These are phyloP conservation scores for Corythornis cristatus DNA, from an alignment of 2,113 vertebrate species.

Conservation along the genomic window DNA sequence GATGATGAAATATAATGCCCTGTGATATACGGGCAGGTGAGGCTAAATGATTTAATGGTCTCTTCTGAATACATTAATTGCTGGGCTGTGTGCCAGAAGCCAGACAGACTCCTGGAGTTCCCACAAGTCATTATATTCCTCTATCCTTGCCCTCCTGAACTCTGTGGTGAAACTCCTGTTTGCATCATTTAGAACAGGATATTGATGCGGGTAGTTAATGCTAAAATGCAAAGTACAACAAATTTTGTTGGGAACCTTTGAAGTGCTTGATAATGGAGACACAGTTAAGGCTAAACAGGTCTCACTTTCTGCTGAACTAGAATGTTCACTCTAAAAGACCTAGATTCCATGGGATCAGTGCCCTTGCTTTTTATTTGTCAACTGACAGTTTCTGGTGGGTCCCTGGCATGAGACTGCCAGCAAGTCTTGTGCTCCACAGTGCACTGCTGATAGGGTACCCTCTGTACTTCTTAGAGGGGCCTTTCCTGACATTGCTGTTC, in stretches of 20 bases:
- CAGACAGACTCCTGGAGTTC: slow-evolving; percentile 27
- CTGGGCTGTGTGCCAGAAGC: slow-evolving; percentile 45
- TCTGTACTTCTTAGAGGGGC: background rate
- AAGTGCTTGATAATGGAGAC: background rate
- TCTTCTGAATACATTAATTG: background rate
- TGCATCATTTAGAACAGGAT: slow-evolving; percentile 1
- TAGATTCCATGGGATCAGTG: too few species aligned
- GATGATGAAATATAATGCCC: slow-evolving; percentile 3
- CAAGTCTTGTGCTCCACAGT: too few species aligned
- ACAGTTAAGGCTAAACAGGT: background rate
- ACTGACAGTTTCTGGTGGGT: too few species aligned
- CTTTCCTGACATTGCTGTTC: background rate
- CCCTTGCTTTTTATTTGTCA: too few species aligned
- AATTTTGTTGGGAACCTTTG: background rate
- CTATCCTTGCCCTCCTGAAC: background rate
- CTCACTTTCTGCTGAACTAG: too few species aligned
- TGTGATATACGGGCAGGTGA: slow-evolving; percentile 11
- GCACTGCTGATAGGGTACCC: background rate
- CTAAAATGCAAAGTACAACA: background rate
- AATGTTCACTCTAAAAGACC: too few species aligned
- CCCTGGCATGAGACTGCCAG: too few species aligned
- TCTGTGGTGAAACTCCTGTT: background rate
- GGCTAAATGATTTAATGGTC: slow-evolving; percentile 23
- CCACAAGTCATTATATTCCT: background rate
- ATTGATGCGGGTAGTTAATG: background rate